Base-by-base conservation (phyloP, 2,113 vertebrate species). In the Sylvilagus bachmani region DNA sequence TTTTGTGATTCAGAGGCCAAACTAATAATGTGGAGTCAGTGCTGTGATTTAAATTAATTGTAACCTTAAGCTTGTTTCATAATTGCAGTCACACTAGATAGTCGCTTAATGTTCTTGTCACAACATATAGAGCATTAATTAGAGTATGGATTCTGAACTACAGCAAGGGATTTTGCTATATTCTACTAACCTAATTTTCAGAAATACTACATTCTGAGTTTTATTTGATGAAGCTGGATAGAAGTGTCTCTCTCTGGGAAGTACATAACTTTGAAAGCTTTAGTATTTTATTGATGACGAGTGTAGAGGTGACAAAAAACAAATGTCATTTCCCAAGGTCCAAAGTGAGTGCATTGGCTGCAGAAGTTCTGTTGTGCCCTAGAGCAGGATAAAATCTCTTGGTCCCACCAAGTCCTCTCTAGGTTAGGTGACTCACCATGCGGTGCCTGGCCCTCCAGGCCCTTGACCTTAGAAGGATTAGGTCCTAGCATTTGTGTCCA, bases 21-120 rank as follows among this genome's bases (percentile, higher is more conserved):
- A 94, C 11, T 77, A 27, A 81, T 80, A 79, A 24, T 62, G 27
- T 93, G 96, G 78, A 92, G 89, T 79, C n/a, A 83, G 87, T 73
- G 95, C 70, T 79, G 86, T 94, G 75, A 95, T 91, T 97, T 98
- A 90, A 96, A 95, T 96, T 75, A 93, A 82, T 87, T 96, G 10
- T 92, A 83, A 70, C 24, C 77, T 97, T 97, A 94, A 97, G 94
- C 92, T 77, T 78, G 73, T 27, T 81, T 89, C n/a, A 87, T 91
- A 94, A 96, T 96, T 74, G 62, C 79, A 95, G 73, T 94, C 73
- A 53, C 25, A 71, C 10, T 25, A 71, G 71, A 75, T 66, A 95
- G 77, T 16, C 10, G 55, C 75, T 96, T 82, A 93, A 71, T 89
- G 86, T 96, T 95, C 95, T 96, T 88, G 80, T 94, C 86, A 95